These are phyloP conservation scores for Microctonus aethiopoides DNA, from an alignment of 2,888 invertebrate genomes.

Conservation along the genomic window DNA sequence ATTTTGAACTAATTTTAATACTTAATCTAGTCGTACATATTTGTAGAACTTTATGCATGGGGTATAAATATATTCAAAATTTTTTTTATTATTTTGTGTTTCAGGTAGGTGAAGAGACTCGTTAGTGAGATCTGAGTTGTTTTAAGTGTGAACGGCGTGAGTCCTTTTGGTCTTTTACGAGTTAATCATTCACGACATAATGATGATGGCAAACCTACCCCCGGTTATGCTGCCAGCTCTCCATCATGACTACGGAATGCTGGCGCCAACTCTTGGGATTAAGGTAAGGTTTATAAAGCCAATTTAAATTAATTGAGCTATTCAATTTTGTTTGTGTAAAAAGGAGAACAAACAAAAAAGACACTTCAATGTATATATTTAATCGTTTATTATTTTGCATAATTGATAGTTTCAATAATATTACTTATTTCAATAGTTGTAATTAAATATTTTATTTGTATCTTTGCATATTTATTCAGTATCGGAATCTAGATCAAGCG, in stretches of 20 bases:
- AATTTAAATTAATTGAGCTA: background rate
- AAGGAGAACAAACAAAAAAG: conserved; percentile 32
- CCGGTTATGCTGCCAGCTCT: conserved; percentile 65
- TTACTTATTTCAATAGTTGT: no score
- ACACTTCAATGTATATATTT: no score
- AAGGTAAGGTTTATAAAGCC: conserved; percentile 56
- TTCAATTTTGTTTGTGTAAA: background rate
- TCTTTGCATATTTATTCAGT: no score
- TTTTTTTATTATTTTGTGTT: conserved; percentile 50
- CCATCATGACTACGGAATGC: conserved; percentile 63
- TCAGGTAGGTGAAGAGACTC: conserved; percentile 61
- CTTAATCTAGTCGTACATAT: background rate
- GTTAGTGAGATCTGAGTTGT: conserved; percentile 30
- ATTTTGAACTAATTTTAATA: conserved; percentile 15
- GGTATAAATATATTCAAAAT: background rate
- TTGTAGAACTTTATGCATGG: background rate
- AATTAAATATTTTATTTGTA: no score
- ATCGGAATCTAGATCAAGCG: no score
- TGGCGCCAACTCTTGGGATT: conserved; percentile 64
- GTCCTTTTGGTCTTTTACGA: conserved; percentile 14
- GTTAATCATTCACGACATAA: conserved; percentile 50
- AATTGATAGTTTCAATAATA: no score
- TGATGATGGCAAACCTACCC: conserved; percentile 67
- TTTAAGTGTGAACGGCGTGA: conserved; percentile 41
- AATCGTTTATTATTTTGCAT: no score